phyloP scores from a whole-genome alignment of 2,113 vertebrate species.

The Hippoglossus stenolepis region DNA sequence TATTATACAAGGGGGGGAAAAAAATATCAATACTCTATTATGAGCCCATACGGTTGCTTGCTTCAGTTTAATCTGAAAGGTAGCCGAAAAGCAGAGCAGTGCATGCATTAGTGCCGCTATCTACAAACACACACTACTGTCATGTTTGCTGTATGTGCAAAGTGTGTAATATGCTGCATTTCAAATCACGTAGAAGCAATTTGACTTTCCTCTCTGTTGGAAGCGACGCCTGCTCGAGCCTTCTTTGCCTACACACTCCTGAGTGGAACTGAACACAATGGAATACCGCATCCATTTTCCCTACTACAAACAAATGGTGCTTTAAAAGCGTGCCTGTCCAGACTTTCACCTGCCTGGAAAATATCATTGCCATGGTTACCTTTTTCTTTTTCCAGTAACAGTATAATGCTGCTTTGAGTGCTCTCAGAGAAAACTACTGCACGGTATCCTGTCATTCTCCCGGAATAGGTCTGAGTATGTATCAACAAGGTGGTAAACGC shows the following conservation, averaged over 20 bases:
- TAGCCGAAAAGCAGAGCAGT: constrained; percentile 22
- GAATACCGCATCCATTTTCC: constrained; percentile 20
- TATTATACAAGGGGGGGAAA: background rate
- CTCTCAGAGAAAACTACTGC: constrained; percentile 47
- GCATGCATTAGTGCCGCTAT: constrained; percentile 23
- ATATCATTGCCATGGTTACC: constrained; percentile 69
- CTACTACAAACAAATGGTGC: constrained; percentile 70
- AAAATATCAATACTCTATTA: constrained; percentile 41
- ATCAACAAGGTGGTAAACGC: constrained; percentile 19
- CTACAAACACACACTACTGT: constrained; percentile 24
- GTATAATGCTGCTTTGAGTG: constrained; percentile 60
- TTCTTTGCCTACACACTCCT: constrained; percentile 31
- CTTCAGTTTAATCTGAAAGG: constrained; percentile 37
- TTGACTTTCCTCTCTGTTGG: constrained; percentile 12
- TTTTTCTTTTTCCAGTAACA: constrained; percentile 44
- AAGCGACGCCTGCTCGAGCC: constrained; percentile 4
- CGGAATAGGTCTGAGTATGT: constrained; percentile 24
- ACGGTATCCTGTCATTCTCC: constrained; percentile 40
- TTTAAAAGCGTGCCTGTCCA: constrained; percentile 70
- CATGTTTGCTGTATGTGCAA: constrained; percentile 38
- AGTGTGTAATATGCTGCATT: constrained; percentile 25
- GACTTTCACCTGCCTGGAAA: constrained; percentile 65
- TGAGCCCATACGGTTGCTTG: constrained; percentile 13
- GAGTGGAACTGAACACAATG: constrained; percentile 31
- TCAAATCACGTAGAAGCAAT: constrained; percentile 12